Evolutionary conservation across 1,140 invertebrate genomes (phyloP).

Genomic region (Drosophila willistoni): DNA sequence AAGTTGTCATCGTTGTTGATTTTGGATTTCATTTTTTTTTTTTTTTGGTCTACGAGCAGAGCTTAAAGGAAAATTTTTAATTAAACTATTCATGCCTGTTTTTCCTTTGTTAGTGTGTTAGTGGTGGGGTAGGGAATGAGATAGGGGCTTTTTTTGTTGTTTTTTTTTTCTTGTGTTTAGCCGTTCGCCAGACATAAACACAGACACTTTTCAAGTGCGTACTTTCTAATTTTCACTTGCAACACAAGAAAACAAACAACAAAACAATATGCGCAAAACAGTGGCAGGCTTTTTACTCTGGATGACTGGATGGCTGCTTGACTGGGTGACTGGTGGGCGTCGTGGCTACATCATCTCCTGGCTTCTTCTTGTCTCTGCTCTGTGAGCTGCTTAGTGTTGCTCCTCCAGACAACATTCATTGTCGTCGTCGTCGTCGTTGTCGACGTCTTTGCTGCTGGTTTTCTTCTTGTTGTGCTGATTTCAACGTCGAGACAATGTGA

Average conservation of each 20-base stretch:
- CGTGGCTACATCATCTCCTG: conserved; percentile 42
- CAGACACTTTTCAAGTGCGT: conserved; percentile 76
- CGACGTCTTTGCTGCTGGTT: conserved; percentile 19
- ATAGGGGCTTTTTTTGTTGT: neutral
- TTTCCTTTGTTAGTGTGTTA: neutral
- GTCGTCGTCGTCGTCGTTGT: conserved; percentile 30
- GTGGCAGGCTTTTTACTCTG: conserved; percentile 45
- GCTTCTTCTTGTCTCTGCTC: neutral
- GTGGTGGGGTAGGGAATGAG: neutral
- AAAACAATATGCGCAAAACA: conserved; percentile 46
- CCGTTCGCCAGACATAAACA: conserved; percentile 69
- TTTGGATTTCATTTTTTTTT: conserved; percentile 42
- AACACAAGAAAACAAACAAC: conserved; percentile 59
- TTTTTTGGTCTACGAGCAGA: conserved; percentile 43
- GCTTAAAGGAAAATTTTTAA: conserved; percentile 77
- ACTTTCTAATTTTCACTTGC: conserved; percentile 78
- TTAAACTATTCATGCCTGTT: conserved; percentile 71
- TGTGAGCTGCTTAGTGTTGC: conserved; percentile 56
- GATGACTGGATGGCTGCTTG: conserved; percentile 49
- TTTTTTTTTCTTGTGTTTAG: conserved; percentile 28
- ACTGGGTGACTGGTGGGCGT: conserved; percentile 64
- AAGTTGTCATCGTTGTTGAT: conserved; percentile 33
- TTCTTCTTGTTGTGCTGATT: conserved; percentile 37
- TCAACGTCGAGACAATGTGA: conserved; percentile 43
- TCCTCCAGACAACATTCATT: conserved; percentile 7